Conservation (phyloP, 1,140 invertebrate genomes). For the Agrypnia vestita region DNA sequence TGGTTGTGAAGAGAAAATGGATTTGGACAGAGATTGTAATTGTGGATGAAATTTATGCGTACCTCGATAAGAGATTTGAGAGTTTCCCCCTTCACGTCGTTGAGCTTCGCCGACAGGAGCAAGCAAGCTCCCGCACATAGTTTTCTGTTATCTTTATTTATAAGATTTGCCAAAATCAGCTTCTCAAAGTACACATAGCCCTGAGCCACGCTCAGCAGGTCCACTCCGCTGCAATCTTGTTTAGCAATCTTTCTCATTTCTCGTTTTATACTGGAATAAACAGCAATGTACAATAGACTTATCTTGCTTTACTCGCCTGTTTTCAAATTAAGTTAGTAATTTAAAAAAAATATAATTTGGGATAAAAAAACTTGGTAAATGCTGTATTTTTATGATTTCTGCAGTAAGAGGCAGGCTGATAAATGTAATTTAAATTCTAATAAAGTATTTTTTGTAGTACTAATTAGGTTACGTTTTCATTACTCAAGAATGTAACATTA, state of each 20-base stretch:
- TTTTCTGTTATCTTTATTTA: slow-evolving; percentile 97
- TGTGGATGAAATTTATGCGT: slow-evolving; percentile 54
- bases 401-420: too few species aligned
- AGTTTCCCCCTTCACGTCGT: slow-evolving; percentile 94
- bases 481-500: too few species aligned
- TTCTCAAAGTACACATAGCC: slow-evolving; percentile 99
- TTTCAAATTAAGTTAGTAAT: too few species aligned
- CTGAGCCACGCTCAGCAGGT: slow-evolving; percentile 94
- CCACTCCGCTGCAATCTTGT: slow-evolving; percentile 85
- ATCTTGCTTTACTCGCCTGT: too few species aligned
- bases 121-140: slow-evolving; percentile 96
- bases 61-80: slow-evolving; percentile 92
- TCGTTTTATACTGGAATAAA: slow-evolving; percentile 84
- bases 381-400: too few species aligned
- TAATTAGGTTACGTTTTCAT: too few species aligned
- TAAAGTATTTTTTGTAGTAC: too few species aligned
- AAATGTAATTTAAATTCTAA: too few species aligned
- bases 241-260: slow-evolving; percentile 96
- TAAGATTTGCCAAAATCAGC: slow-evolving; percentile 91
- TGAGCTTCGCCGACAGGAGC: slow-evolving; percentile 94
- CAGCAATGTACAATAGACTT: neutral
- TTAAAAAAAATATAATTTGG: too few species aligned
- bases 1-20: too few species aligned
- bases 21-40: too few species aligned
- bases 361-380: too few species aligned